A percentile compares a stretch with the other conserved stretches of the same genome.
These are phyloP conservation scores for Candidula unifasciata DNA, from an alignment of 2,888 invertebrate genomes.

Conservation along the genomic window DNA sequence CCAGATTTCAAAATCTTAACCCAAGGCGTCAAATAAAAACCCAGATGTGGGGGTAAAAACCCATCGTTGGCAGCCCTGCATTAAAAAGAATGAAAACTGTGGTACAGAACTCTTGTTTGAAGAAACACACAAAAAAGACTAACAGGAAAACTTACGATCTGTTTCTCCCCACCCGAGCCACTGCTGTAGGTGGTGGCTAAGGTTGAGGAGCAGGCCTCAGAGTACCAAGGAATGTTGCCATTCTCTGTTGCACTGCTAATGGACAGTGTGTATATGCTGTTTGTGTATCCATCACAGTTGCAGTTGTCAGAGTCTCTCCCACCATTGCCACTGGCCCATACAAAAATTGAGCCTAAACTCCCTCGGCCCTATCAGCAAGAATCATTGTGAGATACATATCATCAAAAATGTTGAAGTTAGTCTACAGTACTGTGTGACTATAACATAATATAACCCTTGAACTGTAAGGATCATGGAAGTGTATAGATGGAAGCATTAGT, in stretches of 20 bases:
- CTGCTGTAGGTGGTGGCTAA: constrained; percentile 98
- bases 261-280: constrained; percentile 98
- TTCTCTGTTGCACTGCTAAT: constrained; percentile 88
- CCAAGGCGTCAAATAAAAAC: too few relatives aligned
- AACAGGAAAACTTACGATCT: constrained; percentile 78
- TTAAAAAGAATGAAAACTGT: too few relatives aligned
- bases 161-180: constrained; percentile 87
- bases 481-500: too few relatives aligned
- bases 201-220: constrained; percentile 98
- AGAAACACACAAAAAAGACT: not conserved
- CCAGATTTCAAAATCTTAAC: too few relatives aligned
- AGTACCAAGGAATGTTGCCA: constrained; percentile 89
- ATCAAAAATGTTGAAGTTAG: too few relatives aligned
- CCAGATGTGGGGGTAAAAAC: too few relatives aligned
- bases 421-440: too few relatives aligned
- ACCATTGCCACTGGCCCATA: constrained; percentile 99
- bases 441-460: too few relatives aligned
- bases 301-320: constrained; percentile 93
- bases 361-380: constrained; percentile 85
- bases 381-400: too few relatives aligned
- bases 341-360: constrained; percentile 97
- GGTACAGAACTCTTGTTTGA: too few relatives aligned
- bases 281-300: constrained; percentile 99
- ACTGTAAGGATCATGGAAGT: too few relatives aligned
- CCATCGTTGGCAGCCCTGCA: too few relatives aligned